phyloP scores from a whole-genome alignment of 2,888 invertebrate genomes.

The Tenthredo distinguenda region DNA sequence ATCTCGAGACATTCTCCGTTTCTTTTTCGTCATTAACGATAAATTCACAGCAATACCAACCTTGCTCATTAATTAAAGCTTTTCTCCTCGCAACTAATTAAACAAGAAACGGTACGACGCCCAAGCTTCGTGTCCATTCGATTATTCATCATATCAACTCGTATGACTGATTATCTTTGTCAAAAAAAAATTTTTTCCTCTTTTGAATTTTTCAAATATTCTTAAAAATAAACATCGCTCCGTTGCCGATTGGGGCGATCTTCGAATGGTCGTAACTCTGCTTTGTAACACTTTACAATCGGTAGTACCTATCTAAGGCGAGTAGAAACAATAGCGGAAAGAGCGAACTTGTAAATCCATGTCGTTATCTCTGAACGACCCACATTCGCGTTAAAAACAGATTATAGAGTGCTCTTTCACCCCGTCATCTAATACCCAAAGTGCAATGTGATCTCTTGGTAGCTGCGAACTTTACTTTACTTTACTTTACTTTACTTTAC shows the following conservation, averaged over 20 bases:
- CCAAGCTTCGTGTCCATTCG: not conserved
- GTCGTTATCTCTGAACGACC: conserved; percentile 14
- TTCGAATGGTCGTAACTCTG: not conserved
- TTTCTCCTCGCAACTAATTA: conserved; percentile 7
- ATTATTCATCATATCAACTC: not conserved
- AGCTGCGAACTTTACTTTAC: not conserved
- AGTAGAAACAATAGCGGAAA: conserved; percentile 5
- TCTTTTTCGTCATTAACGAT: conserved; percentile 3
- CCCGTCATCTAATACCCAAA: conserved; percentile 22
- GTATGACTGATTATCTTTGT: not conserved
- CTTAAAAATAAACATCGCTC: not conserved
- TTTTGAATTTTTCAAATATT: not conserved
- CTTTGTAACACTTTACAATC: not conserved
- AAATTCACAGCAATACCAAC: not conserved
- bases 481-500: not conserved
- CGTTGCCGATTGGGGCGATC: not conserved
- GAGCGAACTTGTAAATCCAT: not conserved
- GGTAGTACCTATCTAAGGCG: not conserved
- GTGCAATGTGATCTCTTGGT: conserved; percentile 23
- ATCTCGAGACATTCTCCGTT: not conserved
- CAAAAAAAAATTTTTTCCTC: not conserved
- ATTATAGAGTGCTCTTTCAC: not conserved
- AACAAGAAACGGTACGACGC: not conserved
- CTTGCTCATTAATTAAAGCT: conserved; percentile 4
- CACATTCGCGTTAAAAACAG: not conserved